A percentile compares a stretch with the other conserved stretches of the same genome.
These are phyloP conservation scores for Drosophila hamatofila DNA, from an alignment of 2,888 invertebrate genomes.

Conservation along the genomic window DNA sequence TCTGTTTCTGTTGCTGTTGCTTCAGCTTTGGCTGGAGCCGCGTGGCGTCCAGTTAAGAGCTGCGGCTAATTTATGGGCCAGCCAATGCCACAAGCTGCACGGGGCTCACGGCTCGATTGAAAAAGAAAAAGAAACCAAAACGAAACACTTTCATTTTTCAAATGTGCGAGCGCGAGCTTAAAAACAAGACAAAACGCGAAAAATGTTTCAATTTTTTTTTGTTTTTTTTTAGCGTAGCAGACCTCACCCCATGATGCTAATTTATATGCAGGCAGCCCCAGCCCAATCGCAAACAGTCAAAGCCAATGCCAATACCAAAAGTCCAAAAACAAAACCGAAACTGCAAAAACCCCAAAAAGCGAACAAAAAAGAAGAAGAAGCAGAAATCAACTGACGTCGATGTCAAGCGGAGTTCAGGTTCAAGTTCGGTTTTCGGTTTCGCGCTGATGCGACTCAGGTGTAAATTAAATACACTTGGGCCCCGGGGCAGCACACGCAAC, in stretches of 20 bases:
- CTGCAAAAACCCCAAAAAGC: slow-evolving; percentile 5
- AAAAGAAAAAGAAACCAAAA: slow-evolving; percentile 61
- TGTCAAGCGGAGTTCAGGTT: slow-evolving; percentile 72
- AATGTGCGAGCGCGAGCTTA: slow-evolving; percentile 36
- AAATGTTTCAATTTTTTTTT: slow-evolving; percentile 63
- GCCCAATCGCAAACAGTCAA: slow-evolving; percentile 19
- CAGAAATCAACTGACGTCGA: slow-evolving; percentile 37
- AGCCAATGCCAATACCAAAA: slow-evolving; percentile 25
- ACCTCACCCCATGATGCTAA: slow-evolving; percentile 80
- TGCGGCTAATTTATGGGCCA: slow-evolving; percentile 70
- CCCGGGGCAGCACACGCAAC: slow-evolving; percentile 26
- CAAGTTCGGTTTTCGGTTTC: slow-evolving; percentile 74
- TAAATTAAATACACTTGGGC: slow-evolving; percentile 75
- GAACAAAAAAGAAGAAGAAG: background rate
- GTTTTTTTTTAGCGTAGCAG: slow-evolving; percentile 45
- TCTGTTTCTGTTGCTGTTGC: slow-evolving; percentile 23
- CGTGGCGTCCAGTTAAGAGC: slow-evolving; percentile 73
- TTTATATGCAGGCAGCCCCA: slow-evolving; percentile 68
- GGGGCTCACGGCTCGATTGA: slow-evolving; percentile 26
- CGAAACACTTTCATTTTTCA: slow-evolving; percentile 77
- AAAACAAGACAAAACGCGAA: slow-evolving; percentile 43
- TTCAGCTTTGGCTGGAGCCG: slow-evolving; percentile 37
- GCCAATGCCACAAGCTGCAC: slow-evolving; percentile 78
- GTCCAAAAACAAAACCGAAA: slow-evolving; percentile 19
- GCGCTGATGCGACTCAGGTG: slow-evolving; percentile 68